These are phyloP conservation scores for Drosophila infuscata DNA, from an alignment of 2,888 invertebrate species.

Conservation along the genomic window DNA sequence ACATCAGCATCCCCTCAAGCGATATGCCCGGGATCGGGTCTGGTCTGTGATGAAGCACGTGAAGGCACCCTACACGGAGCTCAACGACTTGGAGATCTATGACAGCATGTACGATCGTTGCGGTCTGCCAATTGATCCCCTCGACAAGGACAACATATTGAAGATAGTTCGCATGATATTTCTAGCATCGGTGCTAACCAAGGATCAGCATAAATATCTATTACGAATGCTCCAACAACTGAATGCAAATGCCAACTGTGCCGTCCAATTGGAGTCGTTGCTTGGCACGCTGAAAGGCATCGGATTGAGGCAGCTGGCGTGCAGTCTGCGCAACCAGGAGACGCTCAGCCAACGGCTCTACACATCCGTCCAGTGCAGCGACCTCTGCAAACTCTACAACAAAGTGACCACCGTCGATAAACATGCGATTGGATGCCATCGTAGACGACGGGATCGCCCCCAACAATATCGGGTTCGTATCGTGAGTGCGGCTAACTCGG, in stretches of 20 bases:
- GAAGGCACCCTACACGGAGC: slow-evolving; percentile 58
- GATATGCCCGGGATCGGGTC: slow-evolving; percentile 37
- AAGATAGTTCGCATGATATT: slow-evolving; percentile 64
- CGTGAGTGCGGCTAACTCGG: too few relatives aligned
- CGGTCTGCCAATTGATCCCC: slow-evolving; percentile 58
- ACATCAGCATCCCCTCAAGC: slow-evolving; percentile 21
- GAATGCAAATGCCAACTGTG: slow-evolving; percentile 38
- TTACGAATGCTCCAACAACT: slow-evolving; percentile 41
- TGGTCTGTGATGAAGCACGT: slow-evolving; percentile 63
- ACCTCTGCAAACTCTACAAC: slow-evolving; percentile 44
- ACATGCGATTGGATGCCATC: slow-evolving; percentile 16
- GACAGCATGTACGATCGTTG: slow-evolving; percentile 72
- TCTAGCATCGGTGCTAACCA: slow-evolving; percentile 30
- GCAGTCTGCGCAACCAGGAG: slow-evolving; percentile 48
- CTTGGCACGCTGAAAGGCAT: slow-evolving; percentile 30
- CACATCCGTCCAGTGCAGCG: slow-evolving; percentile 31
- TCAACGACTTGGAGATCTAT: slow-evolving; percentile 66
- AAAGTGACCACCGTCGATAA: slow-evolving; percentile 44
- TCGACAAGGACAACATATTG: slow-evolving; percentile 41
- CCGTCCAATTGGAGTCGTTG: slow-evolving; percentile 41
- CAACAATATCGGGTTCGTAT: not conserved
- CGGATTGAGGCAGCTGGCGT: slow-evolving; percentile 46
- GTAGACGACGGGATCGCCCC: not conserved
- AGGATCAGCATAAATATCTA: slow-evolving; percentile 44
- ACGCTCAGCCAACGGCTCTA: slow-evolving; percentile 11